Conservation (phyloP, 2,797 vertebrate genomes). For the Varecia variegata region DNA sequence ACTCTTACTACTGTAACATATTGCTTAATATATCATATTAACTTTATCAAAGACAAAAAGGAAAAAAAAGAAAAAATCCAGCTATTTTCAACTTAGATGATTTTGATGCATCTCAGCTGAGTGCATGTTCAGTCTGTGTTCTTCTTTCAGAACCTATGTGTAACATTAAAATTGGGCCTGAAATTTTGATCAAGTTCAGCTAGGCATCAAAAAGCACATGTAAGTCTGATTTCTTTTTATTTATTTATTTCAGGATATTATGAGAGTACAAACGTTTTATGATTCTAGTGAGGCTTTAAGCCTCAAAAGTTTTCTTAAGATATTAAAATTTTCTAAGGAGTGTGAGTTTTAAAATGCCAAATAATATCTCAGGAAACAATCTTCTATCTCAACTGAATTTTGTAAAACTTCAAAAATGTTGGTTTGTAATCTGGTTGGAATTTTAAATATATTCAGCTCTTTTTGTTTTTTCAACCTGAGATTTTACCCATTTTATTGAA, state of each 20-base stretch:
- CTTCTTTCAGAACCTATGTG: background rate
- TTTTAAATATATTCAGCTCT: background rate
- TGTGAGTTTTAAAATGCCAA: background rate
- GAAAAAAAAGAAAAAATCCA: background rate
- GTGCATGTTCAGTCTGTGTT: background rate
- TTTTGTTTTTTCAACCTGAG: background rate
- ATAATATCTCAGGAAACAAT: background rate
- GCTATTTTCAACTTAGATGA: background rate
- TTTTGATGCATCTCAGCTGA: background rate
- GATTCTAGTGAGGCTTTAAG: background rate
- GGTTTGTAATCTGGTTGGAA: background rate
- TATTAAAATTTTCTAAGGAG: background rate
- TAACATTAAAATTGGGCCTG: slow-evolving; percentile 17
- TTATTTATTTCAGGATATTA: too few species aligned
- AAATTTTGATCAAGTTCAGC: background rate
- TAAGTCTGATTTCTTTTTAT: background rate
- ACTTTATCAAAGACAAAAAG: background rate
- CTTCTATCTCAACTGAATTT: background rate
- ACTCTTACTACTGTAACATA: background rate
- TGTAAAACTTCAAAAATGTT: background rate
- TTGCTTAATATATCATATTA: background rate
- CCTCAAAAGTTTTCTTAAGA: background rate
- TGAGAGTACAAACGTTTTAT: background rate
- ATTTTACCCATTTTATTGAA: background rate
- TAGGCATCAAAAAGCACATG: background rate